phyloP scores from a whole-genome alignment of 53 echinoderm and acorn worm genomes.

The Mesocentrotus franciscanus region DNA sequence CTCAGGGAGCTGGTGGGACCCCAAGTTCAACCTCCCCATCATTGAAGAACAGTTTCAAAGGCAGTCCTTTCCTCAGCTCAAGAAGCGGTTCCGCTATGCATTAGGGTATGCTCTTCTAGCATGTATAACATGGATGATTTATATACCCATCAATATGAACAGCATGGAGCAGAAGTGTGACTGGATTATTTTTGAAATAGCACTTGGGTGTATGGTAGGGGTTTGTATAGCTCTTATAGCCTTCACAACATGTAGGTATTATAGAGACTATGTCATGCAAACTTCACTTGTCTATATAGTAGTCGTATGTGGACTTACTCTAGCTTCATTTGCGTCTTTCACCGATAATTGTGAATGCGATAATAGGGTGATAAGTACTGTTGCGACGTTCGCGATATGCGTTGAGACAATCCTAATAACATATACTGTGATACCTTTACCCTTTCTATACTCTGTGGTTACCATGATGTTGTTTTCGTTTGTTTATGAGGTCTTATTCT shows the following conservation, averaged over 20 bases:
- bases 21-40: slow-evolving; percentile 89
- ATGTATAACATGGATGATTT: slow-evolving; percentile 90
- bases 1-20: slow-evolving; percentile 98
- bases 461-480: slow-evolving; percentile 85
- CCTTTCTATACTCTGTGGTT: slow-evolving; percentile 80
- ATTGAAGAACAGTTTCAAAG: slow-evolving; percentile 91
- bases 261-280: slow-evolving; percentile 73
- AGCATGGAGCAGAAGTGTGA: slow-evolving; percentile 11
- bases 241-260: slow-evolving; percentile 80
- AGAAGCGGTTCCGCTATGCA: slow-evolving; percentile 88
- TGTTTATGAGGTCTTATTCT: slow-evolving; percentile 90
- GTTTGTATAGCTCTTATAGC: slow-evolving; percentile 79
- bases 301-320: slow-evolving; percentile 76
- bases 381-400: slow-evolving; percentile 91
- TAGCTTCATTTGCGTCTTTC: slow-evolving; percentile 83
- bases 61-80: slow-evolving; percentile 83
- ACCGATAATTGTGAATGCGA: slow-evolving; percentile 51
- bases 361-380: slow-evolving; percentile 79
- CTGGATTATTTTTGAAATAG: slow-evolving; percentile 81
- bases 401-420: slow-evolving; percentile 96
- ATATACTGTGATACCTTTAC: slow-evolving; percentile 96
- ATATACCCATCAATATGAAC: slow-evolving; percentile 74
- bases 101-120: slow-evolving; percentile 85
- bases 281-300: slow-evolving; percentile 79
- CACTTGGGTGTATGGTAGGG: slow-evolving; percentile 74